These are phyloP conservation scores for Acrocephalus arundinaceus DNA, from an alignment of 2,113 vertebrate species.

Conservation along the genomic window DNA sequence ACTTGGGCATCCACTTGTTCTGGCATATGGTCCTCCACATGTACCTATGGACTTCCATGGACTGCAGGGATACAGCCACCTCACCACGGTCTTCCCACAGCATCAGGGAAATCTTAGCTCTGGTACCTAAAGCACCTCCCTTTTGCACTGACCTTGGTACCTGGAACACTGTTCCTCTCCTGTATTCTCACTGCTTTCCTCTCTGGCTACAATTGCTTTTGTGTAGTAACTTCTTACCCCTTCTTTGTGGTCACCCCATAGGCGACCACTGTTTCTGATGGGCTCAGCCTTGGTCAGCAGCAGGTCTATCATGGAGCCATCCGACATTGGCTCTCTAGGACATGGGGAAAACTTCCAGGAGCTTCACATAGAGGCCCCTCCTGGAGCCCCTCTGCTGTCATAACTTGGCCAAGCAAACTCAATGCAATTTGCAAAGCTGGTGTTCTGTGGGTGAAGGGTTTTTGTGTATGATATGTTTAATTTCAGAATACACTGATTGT, in stretches of 20 bases:
- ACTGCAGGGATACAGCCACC: not conserved
- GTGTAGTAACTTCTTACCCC: not conserved
- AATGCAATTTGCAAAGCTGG: not conserved
- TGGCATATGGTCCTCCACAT: fast-evolving
- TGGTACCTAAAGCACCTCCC: not conserved
- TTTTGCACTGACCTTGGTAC: not conserved
- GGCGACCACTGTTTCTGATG: fast-evolving
- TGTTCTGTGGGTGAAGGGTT: not conserved
- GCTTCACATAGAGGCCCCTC: not conserved
- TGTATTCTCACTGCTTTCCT: not conserved
- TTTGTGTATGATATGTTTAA: not conserved
- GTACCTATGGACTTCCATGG: not conserved
- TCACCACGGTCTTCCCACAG: not conserved
- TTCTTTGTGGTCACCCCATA: not conserved
- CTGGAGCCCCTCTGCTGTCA: not conserved
- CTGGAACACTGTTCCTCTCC: not conserved
- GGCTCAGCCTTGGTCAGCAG: not conserved
- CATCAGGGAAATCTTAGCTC: not conserved
- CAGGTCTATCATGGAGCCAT: fast-evolving
- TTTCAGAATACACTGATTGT: not conserved
- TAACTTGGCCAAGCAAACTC: not conserved
- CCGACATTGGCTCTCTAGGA: not conserved
- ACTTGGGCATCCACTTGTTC: not conserved
- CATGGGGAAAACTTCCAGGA: not conserved
- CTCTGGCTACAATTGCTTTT: not conserved